A percentile compares a stretch with the other conserved stretches of the same genome.
Evolutionary conservation across 2,113 vertebrate species (phyloP).

Genomic region (Sinosuthora webbiana): DNA sequence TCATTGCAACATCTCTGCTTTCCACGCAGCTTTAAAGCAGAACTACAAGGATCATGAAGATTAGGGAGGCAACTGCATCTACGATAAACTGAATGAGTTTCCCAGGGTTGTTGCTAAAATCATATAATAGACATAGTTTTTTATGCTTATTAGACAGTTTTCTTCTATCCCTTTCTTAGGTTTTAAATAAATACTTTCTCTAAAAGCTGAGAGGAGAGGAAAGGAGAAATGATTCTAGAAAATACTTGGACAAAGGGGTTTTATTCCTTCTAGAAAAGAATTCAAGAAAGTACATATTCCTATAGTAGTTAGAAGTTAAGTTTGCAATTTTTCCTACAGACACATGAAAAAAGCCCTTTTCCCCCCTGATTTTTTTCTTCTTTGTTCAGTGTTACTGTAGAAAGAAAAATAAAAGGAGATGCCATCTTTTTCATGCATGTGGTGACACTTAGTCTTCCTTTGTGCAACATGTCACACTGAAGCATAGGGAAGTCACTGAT

Average conservation of each 20-base stretch:
- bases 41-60: neutral
- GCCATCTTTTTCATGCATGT: neutral
- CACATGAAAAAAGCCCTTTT: neutral
- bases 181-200: neutral
- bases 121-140: neutral
- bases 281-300: neutral
- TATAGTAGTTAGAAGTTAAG: neutral
- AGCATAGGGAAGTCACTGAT: neutral
- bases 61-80: neutral
- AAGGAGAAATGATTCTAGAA: neutral
- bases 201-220: neutral
- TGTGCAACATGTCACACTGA: neutral
- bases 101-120: neutral
- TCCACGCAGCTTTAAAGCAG: neutral
- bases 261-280: neutral
- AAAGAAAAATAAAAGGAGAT: neutral
- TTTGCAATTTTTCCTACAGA: neutral
- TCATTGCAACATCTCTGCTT: neutral
- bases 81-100: neutral
- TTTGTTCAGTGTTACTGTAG: neutral
- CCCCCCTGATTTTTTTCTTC: neutral
- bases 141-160: neutral
- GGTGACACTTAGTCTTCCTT: neutral
- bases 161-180: neutral
- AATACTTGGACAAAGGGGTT: fast-evolving